Conservation (phyloP, 2,888 invertebrate species). For the Xestia rhomboidea region DNA sequence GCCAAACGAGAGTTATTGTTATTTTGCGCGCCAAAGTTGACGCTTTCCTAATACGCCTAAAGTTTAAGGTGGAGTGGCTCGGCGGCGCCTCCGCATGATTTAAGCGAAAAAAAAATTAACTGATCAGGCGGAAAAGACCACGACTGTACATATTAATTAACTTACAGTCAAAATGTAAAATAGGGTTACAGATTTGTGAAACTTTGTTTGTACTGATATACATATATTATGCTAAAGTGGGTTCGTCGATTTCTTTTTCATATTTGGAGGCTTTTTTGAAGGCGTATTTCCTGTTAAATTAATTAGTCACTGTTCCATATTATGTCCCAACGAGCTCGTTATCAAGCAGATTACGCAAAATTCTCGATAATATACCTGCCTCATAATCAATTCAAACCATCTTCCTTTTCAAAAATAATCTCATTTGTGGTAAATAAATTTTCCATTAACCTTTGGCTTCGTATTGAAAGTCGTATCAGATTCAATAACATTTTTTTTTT, state of each 20-base stretch:
- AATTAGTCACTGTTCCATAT: background rate
- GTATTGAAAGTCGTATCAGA: conserved; percentile 6
- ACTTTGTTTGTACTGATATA: too few relatives aligned
- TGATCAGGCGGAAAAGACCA: too few relatives aligned
- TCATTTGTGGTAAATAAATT: background rate
- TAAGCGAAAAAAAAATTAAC: too few relatives aligned
- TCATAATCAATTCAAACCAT: background rate
- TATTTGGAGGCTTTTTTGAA: background rate
- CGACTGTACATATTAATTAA: background rate
- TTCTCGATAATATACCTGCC: background rate
- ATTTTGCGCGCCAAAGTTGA: too few relatives aligned
- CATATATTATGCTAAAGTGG: background rate
- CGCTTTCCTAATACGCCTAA: too few relatives aligned
- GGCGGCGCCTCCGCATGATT: too few relatives aligned
- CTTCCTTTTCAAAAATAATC: background rate
- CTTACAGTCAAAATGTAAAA: background rate
- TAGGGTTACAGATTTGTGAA: background rate
- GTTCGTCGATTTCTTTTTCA: background rate
- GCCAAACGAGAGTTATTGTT: too few relatives aligned
- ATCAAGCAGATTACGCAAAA: background rate
- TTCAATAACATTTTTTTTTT: background rate
- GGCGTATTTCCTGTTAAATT: background rate
- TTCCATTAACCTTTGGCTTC: background rate
- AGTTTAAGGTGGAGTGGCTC: too few relatives aligned
- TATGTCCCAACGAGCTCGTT: too few relatives aligned